Base-by-base conservation (phyloP, 2,113 vertebrate species). In the Calcarius ornatus region DNA sequence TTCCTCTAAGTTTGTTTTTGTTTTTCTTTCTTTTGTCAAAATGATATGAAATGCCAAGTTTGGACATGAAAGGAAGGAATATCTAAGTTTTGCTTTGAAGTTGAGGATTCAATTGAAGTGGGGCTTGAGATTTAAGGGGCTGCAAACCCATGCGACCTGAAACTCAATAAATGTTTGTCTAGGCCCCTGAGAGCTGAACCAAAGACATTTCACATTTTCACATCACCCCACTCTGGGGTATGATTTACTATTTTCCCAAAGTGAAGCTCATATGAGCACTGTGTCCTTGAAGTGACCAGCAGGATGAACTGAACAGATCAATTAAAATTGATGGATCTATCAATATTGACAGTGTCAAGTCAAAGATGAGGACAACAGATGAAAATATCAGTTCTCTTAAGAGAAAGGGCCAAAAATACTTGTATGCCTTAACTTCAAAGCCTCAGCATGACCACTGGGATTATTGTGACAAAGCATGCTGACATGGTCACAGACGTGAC, bases 1-100 rank as follows among this genome's bases (percentile, higher is more conserved):
- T 81, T 42, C 68, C 85, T 90, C 77, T 81, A 80, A 75, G 88
- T 81, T 78, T 95, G 68, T 92, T 94, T 94, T 95, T 92, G 81
- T 81, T 96, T 94, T 90, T 87, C 86, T 95, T 95, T 85, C 81
- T 77, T 90, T 92, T 71, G 72, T 90, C 88, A 93, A 94, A 96
- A 90, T 2, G 24, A 59, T 60, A 85, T 21, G 64, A 90, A 96
- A 93, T 90, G 87, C 75, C 92, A 96, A 94, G 72, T 90, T 73
- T 88, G 56, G 38, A 94, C 88, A 92, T 92, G 81, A 96, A 97
- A 95, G 90, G 77, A 92, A 42, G 68, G 80, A 93, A 51, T 81
- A 90, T 38, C 51, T 61, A 68, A 66, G 23, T 94, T 92, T 33
- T 57, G n/a, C 94, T 96, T 97, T 96, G 87, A 97, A 95, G 87